Percentiles rank a stretch among this genome's conserved stretches.
phyloP scores from a whole-genome alignment of 2,113 vertebrate species.

The Pyrgilauda ruficollis region DNA sequence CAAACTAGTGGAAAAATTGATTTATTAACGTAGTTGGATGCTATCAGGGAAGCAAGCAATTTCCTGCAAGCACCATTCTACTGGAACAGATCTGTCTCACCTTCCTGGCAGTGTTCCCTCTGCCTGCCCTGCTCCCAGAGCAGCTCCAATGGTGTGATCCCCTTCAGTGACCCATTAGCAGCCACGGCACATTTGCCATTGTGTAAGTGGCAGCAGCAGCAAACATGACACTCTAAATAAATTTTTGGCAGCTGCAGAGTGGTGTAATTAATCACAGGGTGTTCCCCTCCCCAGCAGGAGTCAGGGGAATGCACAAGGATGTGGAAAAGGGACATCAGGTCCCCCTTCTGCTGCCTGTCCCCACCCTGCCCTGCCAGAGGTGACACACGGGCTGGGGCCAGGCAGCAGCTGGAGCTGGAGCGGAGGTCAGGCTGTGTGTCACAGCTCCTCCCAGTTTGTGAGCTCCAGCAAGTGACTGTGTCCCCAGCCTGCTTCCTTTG shows the following conservation, averaged over 20 bases:
- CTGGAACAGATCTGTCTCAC: neutral
- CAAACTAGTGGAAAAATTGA: neutral
- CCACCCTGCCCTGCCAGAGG: neutral
- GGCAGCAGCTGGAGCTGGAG: neutral
- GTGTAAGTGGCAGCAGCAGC: neutral
- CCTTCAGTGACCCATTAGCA: conserved; percentile 18
- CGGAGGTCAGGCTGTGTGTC: neutral
- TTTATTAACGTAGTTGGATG: neutral
- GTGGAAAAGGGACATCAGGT: neutral
- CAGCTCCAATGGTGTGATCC: neutral
- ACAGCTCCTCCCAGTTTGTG: neutral
- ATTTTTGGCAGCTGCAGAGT: neutral
- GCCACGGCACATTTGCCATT: neutral
- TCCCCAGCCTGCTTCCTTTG: fast-evolving
- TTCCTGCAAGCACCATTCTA: neutral
- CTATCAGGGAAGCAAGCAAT: neutral
- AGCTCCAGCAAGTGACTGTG: fast-evolving
- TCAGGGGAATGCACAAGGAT: neutral
- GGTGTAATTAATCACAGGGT: neutral
- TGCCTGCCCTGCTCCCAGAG: neutral
- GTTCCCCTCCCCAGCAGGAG: neutral
- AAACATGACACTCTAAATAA: conserved; percentile 2
- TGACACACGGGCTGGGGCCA: fast-evolving
- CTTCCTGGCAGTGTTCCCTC: neutral
- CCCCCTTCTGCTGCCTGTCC: neutral